These are phyloP conservation scores for Tachysurus fulvidraco DNA, from an alignment of 2,113 vertebrate species.

Conservation along the genomic window DNA sequence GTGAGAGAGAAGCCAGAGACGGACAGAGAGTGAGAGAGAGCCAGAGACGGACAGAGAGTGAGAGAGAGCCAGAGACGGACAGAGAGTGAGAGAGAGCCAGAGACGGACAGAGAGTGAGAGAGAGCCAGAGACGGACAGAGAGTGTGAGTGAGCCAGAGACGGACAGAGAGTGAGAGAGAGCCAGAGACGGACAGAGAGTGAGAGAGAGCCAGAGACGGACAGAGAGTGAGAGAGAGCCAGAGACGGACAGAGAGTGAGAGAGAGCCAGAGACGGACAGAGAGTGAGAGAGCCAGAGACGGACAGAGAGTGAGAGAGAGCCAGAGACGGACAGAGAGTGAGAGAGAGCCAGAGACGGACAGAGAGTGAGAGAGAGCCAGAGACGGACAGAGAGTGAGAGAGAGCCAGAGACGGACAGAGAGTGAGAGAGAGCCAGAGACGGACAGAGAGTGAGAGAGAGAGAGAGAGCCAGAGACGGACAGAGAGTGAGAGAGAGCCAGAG, in stretches of 20 bases:
- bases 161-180: neutral
- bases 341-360: neutral
- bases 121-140: neutral
- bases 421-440: neutral
- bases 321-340: neutral
- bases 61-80: neutral
- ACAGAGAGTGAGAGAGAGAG: neutral
- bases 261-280: neutral
- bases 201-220: neutral
- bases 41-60: too few species aligned
- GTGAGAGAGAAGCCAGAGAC: neutral
- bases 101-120: neutral
- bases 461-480: too few species aligned
- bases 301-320: neutral
- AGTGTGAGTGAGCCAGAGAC: neutral
- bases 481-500: neutral
- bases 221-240: neutral
- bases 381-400: neutral
- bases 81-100: neutral
- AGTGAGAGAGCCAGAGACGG: neutral
- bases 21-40: neutral
- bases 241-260: neutral
- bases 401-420: neutral
- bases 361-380: neutral
- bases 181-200: too few species aligned